These are phyloP conservation scores for Pherbina coryleti DNA, from an alignment of 2,888 invertebrate species.

Conservation along the genomic window DNA sequence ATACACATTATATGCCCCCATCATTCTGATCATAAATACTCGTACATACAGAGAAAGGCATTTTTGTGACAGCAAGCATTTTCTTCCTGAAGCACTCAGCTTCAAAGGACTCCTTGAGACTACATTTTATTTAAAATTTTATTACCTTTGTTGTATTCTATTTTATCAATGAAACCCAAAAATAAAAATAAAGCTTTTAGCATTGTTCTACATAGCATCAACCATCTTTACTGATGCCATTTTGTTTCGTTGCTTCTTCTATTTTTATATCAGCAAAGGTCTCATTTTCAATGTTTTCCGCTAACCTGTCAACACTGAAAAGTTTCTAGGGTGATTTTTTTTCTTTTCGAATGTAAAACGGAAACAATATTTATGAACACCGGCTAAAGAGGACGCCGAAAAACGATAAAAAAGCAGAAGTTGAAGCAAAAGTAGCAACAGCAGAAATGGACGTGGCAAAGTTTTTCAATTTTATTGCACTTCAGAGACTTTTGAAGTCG, in stretches of 20 bases:
- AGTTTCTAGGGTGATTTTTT: background rate
- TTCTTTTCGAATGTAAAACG: background rate
- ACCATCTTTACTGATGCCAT: constrained; percentile 2
- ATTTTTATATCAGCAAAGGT: background rate
- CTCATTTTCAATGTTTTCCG: background rate
- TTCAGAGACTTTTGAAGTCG: constrained; percentile 7
- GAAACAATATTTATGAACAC: constrained; percentile 25
- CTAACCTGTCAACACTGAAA: constrained; percentile 22
- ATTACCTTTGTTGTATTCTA: background rate
- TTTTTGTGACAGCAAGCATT: background rate
- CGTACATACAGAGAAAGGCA: too few relatives aligned
- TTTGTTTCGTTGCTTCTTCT: background rate
- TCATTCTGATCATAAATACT: too few relatives aligned
- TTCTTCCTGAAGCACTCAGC: background rate
- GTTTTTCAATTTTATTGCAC: constrained; percentile 23
- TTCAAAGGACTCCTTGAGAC: background rate
- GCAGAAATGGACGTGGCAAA: background rate
- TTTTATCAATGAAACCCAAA: background rate
- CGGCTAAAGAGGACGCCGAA: background rate
- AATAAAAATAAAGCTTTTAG: background rate
- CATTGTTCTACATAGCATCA: background rate
- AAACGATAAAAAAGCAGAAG: background rate
- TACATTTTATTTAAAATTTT: constrained; percentile 1
- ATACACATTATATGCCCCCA: too few relatives aligned
- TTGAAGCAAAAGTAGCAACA: background rate